phyloP scores from a whole-genome alignment of 2,888 invertebrate genomes.

The Criorhina ranunculi region DNA sequence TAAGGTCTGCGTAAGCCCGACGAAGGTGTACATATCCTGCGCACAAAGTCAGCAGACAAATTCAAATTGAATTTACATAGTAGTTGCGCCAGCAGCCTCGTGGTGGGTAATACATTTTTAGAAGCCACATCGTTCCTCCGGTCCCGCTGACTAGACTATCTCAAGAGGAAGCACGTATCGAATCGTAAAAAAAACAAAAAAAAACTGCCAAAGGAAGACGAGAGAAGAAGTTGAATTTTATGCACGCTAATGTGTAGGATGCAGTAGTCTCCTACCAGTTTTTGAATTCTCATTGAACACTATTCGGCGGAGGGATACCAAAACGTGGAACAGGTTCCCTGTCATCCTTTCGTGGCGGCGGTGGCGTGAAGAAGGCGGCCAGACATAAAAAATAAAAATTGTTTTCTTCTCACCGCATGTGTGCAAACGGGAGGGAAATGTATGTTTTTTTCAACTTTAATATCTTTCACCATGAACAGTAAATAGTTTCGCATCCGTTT shows the following conservation, averaged over 20 bases:
- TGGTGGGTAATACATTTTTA: conserved; percentile 62
- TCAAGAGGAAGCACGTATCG: conserved; percentile 45
- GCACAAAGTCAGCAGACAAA: conserved; percentile 58
- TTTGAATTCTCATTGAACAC: conserved; percentile 33
- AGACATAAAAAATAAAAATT: conserved; percentile 46
- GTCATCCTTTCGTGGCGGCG: conserved; percentile 38
- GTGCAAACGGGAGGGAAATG: conserved; percentile 41
- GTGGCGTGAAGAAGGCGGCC: conserved; percentile 10
- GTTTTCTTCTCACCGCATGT: conserved; percentile 4
- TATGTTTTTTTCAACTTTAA: conserved; percentile 62
- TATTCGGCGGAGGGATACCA: background rate
- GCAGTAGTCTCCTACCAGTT: conserved; percentile 49
- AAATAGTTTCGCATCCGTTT: conserved; percentile 72
- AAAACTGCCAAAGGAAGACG: conserved; percentile 22
- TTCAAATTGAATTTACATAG: conserved; percentile 72
- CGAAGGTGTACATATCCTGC: conserved; percentile 43
- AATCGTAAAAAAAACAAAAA: background rate
- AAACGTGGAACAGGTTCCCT: conserved; percentile 52
- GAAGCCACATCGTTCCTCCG: conserved; percentile 38
- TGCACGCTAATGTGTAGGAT: conserved; percentile 54
- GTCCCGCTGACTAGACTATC: background rate
- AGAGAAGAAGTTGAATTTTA: conserved; percentile 36
- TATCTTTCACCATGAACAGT: conserved; percentile 68
- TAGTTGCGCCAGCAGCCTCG: conserved; percentile 31
- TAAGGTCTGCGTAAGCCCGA: conserved; percentile 28